Base-by-base conservation (phyloP, 2,113 vertebrate genomes). In the Nanorana parkeri region DNA sequence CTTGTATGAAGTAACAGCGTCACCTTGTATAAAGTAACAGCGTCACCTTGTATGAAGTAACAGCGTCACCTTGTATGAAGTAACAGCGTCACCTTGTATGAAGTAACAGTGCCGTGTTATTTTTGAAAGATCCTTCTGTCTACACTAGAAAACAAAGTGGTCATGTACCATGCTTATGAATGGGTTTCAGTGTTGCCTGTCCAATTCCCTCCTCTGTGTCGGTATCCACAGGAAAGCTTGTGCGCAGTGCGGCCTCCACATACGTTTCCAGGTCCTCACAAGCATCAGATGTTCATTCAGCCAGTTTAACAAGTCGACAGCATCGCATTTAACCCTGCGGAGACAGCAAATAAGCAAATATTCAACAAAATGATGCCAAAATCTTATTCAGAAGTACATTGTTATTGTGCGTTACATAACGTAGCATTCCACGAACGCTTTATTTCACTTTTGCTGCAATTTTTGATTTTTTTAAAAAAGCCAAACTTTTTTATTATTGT, bases 231-330 rank as follows among this genome's bases (percentile, higher is more conserved):
- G 90, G 90, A 89, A 91, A 93, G 93, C 94, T 92, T 95, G 89
- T 89, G 81, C 86, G 87, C 87, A 86, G 91, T 89, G 92, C 91
- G 92, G 87, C 88, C 92, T 97, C 96, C 94, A 96, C 97, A 99
- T 98, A 96, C 95, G 96, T 93, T 90, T 92, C 89, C 87, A 84
- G 86, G 89, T 95, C 93, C 92, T 89, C 86, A 92, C 89, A 2
- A 47, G 90, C 88, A 92, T 91, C 85, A 91, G n/a, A 89, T 89
- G 88, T 85, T 89, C 86, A 91, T 91, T 84, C 41, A 83, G 89
- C 87, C 85, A 85, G 79, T 85, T 82, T 78, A 84, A 85, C 81
- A 84, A 26, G 85, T 87, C 83, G 88, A 75, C 81, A 85, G 47
- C 87, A 89, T 86, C 89, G 85, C 89, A 77, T 83, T 86, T 17